Conservation (phyloP, 2,888 invertebrate genomes). For the Drosophila quinaria region DNA sequence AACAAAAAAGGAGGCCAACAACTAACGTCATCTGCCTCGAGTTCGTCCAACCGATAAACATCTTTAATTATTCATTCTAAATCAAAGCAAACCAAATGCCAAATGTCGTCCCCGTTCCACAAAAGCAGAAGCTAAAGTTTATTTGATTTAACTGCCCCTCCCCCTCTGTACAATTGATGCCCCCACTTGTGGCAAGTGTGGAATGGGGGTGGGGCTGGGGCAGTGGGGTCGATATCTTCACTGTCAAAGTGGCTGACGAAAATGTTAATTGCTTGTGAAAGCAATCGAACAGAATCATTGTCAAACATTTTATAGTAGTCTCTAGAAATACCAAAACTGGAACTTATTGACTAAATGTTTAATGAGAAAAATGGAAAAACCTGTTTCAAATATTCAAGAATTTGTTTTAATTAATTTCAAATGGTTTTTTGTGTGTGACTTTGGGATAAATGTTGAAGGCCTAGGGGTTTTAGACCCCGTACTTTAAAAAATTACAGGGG, state of each 20-base stretch:
- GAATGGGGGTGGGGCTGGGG: neutral
- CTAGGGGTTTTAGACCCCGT: neutral
- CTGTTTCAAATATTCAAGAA: slow-evolving; percentile 43
- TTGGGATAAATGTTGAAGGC: slow-evolving; percentile 11
- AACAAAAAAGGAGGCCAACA: slow-evolving; percentile 35
- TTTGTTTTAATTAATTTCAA: slow-evolving; percentile 50
- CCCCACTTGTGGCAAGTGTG: neutral
- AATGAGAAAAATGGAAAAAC: slow-evolving; percentile 25
- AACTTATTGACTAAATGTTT: slow-evolving; percentile 26
- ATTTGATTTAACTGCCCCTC: slow-evolving; percentile 16
- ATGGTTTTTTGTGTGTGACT: slow-evolving; percentile 21
- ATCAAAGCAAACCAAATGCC: slow-evolving; percentile 64
- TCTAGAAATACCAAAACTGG: slow-evolving; percentile 6
- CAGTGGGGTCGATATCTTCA: neutral
- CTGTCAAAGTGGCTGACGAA: slow-evolving; percentile 27
- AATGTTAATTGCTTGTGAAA: slow-evolving; percentile 55
- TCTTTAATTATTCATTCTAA: slow-evolving; percentile 78
- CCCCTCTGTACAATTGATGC: neutral
- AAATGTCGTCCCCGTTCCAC: slow-evolving; percentile 46
- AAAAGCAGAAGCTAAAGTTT: slow-evolving; percentile 35
- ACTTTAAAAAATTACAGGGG: no score
- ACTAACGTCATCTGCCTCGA: slow-evolving; percentile 46
- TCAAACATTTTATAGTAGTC: neutral
- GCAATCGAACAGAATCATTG: slow-evolving; percentile 10
- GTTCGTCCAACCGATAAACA: slow-evolving; percentile 53